A percentile compares a stretch with the other conserved stretches of the same genome.
phyloP scores from a whole-genome alignment of 2,797 vertebrate species.

The Parotocinclus haroldoi region DNA sequence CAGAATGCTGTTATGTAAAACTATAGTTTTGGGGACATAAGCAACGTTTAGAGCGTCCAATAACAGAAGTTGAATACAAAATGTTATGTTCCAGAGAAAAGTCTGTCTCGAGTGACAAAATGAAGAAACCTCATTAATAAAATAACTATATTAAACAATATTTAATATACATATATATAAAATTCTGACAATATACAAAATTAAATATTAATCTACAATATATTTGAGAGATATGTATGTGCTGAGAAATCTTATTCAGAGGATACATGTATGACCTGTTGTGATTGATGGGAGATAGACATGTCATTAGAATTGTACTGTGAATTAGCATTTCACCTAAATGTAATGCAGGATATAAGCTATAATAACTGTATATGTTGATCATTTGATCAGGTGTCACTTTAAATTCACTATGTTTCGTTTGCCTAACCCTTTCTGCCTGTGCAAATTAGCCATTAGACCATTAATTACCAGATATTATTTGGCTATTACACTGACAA shows the following conservation, averaged over 20 bases:
- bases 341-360: too few species aligned
- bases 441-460: too few species aligned
- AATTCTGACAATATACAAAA: conserved; percentile 45
- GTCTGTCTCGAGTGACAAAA: conserved; percentile 25
- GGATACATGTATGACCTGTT: background rate
- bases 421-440: too few species aligned
- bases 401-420: too few species aligned
- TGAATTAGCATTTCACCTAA: too few species aligned
- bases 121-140: conserved; percentile 40
- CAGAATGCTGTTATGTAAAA: background rate
- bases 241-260: conserved; percentile 39
- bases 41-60: conserved; percentile 4
- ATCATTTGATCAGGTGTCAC: too few species aligned
- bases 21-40: background rate
- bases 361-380: too few species aligned
- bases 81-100: conserved; percentile 6
- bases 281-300: too few species aligned
- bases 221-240: conserved; percentile 23
- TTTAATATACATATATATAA: conserved; percentile 23
- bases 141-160: conserved; percentile 46
- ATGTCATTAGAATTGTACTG: too few species aligned
- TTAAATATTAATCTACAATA: conserved; percentile 51
- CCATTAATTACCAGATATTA: too few species aligned
- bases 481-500: too few species aligned
- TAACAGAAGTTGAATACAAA: conserved; percentile 11